Evolutionary conservation across 92 coral and sea anemone species (phyloP).

Genomic region (Parazoanthus swiftii): DNA sequence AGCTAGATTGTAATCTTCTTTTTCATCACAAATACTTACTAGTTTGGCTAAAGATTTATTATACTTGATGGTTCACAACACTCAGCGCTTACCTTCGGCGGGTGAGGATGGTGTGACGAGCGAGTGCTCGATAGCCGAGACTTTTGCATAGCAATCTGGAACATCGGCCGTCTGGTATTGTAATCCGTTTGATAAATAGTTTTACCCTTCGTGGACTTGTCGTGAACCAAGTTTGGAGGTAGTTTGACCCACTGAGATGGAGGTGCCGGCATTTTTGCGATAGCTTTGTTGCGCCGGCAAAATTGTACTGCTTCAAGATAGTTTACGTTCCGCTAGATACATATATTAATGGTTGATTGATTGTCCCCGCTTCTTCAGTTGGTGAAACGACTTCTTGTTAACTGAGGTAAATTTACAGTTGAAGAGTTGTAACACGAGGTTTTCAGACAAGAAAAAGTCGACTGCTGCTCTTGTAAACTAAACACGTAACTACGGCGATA

Average conservation of each 20-base stretch:
- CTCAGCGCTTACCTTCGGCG: constrained; percentile 68
- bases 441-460: not conserved
- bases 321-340: not conserved
- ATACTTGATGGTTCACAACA: constrained; percentile 19
- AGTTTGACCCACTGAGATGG: constrained; percentile 87
- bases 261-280: constrained; percentile 25
- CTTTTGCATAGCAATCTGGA: constrained; percentile 78
- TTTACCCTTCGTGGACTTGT: constrained; percentile 72
- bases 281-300: not conserved
- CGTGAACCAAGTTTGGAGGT: constrained; percentile 84
- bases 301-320: not conserved
- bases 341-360: not conserved
- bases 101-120: constrained; percentile 61
- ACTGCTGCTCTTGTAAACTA: constrained; percentile 4
- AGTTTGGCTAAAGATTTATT: not conserved
- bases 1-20: not conserved
- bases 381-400: not conserved
- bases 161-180: constrained; percentile 77
- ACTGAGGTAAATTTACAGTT: not conserved
- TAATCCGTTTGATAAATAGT: constrained; percentile 79
- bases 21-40: not conserved
- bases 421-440: constrained; percentile 15
- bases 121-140: constrained; percentile 55
- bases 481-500: constrained; percentile 34
- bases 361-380: not conserved